Conservation (phyloP, 2,113 vertebrate species). For the Brienomyrus longianalis region DNA sequence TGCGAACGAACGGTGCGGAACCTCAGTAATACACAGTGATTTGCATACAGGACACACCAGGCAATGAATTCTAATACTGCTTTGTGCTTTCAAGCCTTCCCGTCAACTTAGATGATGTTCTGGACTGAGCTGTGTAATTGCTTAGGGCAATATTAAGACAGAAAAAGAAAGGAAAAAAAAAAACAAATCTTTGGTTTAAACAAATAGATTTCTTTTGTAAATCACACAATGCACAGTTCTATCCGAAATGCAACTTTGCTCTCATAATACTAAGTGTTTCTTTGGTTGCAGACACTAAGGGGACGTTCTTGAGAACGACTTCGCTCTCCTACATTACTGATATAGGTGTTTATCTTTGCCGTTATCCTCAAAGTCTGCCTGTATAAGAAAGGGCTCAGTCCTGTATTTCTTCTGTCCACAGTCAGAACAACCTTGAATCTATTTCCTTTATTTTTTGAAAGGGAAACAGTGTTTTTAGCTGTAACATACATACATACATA, state of each 20-base stretch:
- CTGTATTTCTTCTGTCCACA: neutral
- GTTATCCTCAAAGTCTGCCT: neutral
- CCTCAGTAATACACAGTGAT: conserved; percentile 29
- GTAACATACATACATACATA: conserved; percentile 10
- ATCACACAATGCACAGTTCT: conserved; percentile 5
- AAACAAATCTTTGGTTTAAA: conserved; percentile 41
- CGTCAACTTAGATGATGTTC: neutral
- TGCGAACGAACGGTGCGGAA: conserved; percentile 3
- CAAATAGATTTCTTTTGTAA: conserved; percentile 17
- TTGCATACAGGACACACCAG: conserved; percentile 15
- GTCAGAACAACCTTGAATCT: conserved; percentile 7
- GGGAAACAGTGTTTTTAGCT: neutral
- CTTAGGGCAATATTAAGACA: conserved; percentile 3
- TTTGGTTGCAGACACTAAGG: conserved; percentile 19
- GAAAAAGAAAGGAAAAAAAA: neutral
- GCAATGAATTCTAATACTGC: conserved; percentile 18
- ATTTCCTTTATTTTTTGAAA: conserved; percentile 22
- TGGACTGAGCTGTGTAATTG: neutral
- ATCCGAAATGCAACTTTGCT: conserved; percentile 7
- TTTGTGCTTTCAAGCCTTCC: conserved; percentile 26
- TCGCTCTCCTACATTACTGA: neutral
- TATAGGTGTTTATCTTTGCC: neutral
- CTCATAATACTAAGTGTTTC: conserved; percentile 16
- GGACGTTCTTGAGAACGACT: neutral
- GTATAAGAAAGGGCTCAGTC: conserved; percentile 7